Percentiles rank a stretch among this genome's conserved stretches.
Evolutionary conservation across 2,888 invertebrate genomes (phyloP).

Genomic region (Tipula helvola): DNA sequence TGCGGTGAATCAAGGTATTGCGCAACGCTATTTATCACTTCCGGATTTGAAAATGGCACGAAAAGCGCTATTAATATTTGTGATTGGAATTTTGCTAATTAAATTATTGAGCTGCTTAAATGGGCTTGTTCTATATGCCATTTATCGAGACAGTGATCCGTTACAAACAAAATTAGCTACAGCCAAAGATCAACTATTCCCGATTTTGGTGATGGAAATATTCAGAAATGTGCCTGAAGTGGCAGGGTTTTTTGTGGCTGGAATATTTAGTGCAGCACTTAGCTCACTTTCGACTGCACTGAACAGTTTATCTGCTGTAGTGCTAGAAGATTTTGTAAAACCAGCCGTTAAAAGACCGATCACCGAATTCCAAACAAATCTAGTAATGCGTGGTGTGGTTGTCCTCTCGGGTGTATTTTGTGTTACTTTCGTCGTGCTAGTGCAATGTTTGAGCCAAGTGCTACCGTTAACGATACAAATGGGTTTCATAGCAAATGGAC

Average conservation of each 20-base stretch:
- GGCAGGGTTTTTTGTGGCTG: slow-evolving; percentile 79
- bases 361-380: slow-evolving; percentile 40
- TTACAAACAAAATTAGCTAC: slow-evolving; percentile 61
- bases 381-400: slow-evolving; percentile 55
- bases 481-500: slow-evolving; percentile 53
- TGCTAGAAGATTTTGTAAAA: slow-evolving; percentile 56
- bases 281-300: neutral
- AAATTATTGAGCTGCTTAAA: neutral
- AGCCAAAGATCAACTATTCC: slow-evolving; percentile 68
- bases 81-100: slow-evolving; percentile 39
- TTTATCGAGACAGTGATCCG: slow-evolving; percentile 52
- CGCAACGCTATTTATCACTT: slow-evolving; percentile 69
- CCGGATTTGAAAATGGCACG: slow-evolving; percentile 42
- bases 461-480: slow-evolving; percentile 48
- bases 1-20: slow-evolving; percentile 71
- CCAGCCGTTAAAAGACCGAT: slow-evolving; percentile 46
- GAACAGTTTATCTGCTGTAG: neutral
- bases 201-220: slow-evolving; percentile 74
- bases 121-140: neutral
- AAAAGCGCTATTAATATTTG: slow-evolving; percentile 43
- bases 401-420: slow-evolving; percentile 51
- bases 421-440: slow-evolving; percentile 50
- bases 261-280: neutral
- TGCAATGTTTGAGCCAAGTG: slow-evolving; percentile 62
- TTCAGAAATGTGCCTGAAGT: slow-evolving; percentile 65